Evolutionary conservation across 2,888 invertebrate genomes (phyloP), one percentile per base, ranked within the genome.

Genomic region (Habrosyne pyritoides): DNA sequence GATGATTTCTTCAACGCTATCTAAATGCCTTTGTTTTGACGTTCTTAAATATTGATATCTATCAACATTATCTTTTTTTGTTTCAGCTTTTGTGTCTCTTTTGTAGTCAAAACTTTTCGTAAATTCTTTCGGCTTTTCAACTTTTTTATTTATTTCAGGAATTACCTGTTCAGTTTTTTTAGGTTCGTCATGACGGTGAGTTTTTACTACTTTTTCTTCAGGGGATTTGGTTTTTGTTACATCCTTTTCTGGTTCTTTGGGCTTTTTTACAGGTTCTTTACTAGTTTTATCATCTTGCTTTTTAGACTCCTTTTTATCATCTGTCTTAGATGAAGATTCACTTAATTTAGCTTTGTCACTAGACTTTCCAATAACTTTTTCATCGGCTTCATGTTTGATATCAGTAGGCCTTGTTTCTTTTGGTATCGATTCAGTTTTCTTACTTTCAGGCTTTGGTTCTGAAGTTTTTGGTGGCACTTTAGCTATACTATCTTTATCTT

Each of bases 1-100:
- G 53, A 66, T 68, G 47, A 66, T 66, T 75, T 80, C 81, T 62
- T 67, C 57, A 42, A 42, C 42, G 26, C 69, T 78, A 46, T 75
- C 77, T 51, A 62, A 57, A 54, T 67, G 50, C 30, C 69, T 73
- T 64, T 81, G 72, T 53, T 53, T 65, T 12, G 69, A 81, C 61
- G 57, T 68, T 72, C 63, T 74, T 79, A 58, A 49, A 48, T 42
- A 18, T 14, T 42, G 42, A 60, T 71, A 57, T 63, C 66, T 73
- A 63, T 77, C 60, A 55, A 54, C 51, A 61, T 65, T 49, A 47
- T 67, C 65, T 56, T 46, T 26, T 52, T 61, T 66, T 21, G 48
- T 61, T 49, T 66, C 55, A 58, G 55, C 47, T 56, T 56, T 58
- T 55, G 56, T 49, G 51, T 54, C 10, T 57, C 28, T 26, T 42